Evolutionary conservation across 92 coral and sea anemone species (phyloP), one percentile per base, ranked within the genome.

Genomic region (Heliopora coerulea): DNA sequence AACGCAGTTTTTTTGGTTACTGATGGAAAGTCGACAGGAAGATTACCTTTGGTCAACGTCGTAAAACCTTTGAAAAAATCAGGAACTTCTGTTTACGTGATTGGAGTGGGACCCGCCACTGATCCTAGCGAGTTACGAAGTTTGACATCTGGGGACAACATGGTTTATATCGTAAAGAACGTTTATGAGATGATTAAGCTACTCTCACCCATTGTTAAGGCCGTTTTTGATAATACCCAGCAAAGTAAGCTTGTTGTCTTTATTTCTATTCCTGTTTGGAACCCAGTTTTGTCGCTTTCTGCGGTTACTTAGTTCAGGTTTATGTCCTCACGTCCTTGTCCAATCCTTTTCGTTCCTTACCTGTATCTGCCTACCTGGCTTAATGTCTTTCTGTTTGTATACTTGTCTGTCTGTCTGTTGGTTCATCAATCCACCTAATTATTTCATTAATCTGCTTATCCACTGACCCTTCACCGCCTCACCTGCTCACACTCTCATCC

Each of bases 1-100:
- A 89, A 86, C 80, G 74, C 79, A 50, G 88, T 85, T 37, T 65
- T 92, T 0, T 61, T 92, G 30, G 59, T 92, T 42, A 87, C 93
- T 18, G 88, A 96, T 49, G 96, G 97, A 54, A 62, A 61, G 60
- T 83, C 83, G 20, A 57, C 83, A 33, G 93, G 85, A 27, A 65
- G 58, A 27, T 54, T 39, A 14, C 89, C 91, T 40, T 44, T 89
- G 52, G 72, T 59, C 29, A 66, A 30, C 19, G 88, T 86, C 40
- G 87, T 79, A n/a, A 83, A 83, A 75, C 84, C 83, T 8, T 63
- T 92, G 62, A 69, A 81, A 34, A 86, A 87, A 37, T 32, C 84
- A 18, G 81, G 83, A 33, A 89, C 89, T 44, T 79, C 84, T 58
- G 54, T 86, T n/a, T 65, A 75, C 58, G 89, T 90, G 12, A 76